Evolutionary conservation across 2,888 invertebrate species (phyloP), one percentile per base, ranked within the genome.

Genomic region (Dione juno): DNA sequence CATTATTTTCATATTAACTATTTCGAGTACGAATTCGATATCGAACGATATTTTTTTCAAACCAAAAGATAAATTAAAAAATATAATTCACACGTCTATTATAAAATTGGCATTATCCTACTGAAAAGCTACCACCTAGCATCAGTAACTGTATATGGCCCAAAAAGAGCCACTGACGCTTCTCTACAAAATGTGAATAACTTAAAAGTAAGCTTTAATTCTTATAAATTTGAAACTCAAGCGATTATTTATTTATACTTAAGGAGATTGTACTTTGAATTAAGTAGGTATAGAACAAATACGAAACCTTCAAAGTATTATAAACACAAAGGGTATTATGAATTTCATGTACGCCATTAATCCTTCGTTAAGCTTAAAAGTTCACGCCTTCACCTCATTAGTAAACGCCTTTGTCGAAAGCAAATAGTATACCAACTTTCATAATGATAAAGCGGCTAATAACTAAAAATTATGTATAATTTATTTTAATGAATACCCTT

Each of bases 361-460:
- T 67, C 43, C 67, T 59, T 41, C n/a, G 50, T 64, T 48, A 64
- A 64, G 16, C 54, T 64, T 19, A 57, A 69, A 64, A 64, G 54
- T 63, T 64, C 54, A 41, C 64, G 45, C 63, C 54, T 45, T 53
- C n/a, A 45, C 21, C 63, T 54, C 69, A 64, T 69, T 69, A 67
- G 28, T 28, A 52, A 61, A 45, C 28, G 45, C 54, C 54, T 64
- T 64, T 69, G 64, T 69, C 68, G 28, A 16, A 21, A 41, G 14
- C 28, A 28, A 28, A 28, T 43, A 37, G 43, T 67, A 67, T 58
- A 45, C 54, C 21, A 54, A 64, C 19, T 54, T 53, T 45, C 53
- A 48, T 37, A 16, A 43, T n/a, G 54, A 48, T 63, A 45, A 19
- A 54, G 16, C 28, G 48, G 28, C 28, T 41, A 28, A 43, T 28